Conservation (phyloP, 2,797 vertebrate genomes). For the Graptemys geographica region DNA sequence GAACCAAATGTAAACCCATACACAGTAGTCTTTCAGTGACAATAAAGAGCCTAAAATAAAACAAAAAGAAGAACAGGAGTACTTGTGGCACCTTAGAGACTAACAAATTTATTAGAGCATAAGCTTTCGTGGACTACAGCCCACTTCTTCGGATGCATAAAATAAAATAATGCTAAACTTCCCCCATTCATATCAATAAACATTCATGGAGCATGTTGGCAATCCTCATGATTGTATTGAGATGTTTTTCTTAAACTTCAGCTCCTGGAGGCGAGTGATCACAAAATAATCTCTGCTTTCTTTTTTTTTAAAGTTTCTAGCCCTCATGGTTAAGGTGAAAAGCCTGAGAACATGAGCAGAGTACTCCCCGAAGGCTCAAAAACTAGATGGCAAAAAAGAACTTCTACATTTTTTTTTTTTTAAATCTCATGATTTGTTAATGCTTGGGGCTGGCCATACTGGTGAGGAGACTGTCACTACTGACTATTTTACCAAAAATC, state of each 20-base stretch:
- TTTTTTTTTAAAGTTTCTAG: background rate
- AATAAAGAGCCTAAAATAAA: background rate
- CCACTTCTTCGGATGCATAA: background rate
- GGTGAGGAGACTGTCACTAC: background rate
- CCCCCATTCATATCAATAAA: background rate
- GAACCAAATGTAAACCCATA: too few species aligned
- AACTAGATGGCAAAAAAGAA: background rate
- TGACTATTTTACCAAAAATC: background rate
- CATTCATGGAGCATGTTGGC: background rate
- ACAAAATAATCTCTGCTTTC: background rate
- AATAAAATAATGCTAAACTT: background rate
- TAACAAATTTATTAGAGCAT: too few species aligned
- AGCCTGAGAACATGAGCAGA: background rate
- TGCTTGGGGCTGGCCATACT: background rate
- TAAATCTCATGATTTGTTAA: background rate
- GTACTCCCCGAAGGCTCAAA: background rate
- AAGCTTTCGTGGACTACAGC: too few species aligned
- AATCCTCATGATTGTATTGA: background rate
- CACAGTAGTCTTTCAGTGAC: background rate
- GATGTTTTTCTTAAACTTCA: fast-evolving
- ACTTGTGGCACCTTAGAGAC: too few species aligned
- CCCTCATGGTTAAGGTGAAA: background rate
- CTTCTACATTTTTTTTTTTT: background rate
- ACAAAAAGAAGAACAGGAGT: too few species aligned
- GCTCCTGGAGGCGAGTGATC: background rate